Evolutionary conservation across 2,113 vertebrate genomes (phyloP), one percentile per base, ranked within the genome.

Genomic region (Hydropotes inermis): DNA sequence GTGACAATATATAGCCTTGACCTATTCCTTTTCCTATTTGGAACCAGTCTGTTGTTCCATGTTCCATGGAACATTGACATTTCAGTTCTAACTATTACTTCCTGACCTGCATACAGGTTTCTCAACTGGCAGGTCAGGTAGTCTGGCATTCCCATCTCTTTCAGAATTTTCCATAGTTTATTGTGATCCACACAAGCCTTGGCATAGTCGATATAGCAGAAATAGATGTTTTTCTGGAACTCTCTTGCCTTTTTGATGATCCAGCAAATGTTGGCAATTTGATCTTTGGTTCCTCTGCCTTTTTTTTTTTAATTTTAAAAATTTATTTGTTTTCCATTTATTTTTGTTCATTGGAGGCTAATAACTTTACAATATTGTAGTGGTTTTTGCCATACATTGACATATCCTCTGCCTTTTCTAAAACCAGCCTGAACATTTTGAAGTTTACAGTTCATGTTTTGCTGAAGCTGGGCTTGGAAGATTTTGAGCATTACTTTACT

Each of bases 21-120:
- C 0, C 0, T 19, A 36, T 0, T 21, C 17, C 64, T 67, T 67
- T 67, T 67, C 17, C 17, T 67, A 5, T 67, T 21, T 36, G 64
- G 33, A 67, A 67, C 17, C 64, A 36, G 64, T 36, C 64, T 67
- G 33, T 67, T 36, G 33, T 67, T 67, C 33, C 33, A 5, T 2
- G 33, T 67, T n/a, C 47, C 47, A 14, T 50, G 47, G 47, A 50
- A 50, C 47, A 50, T 14, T 50, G 47, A 50, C 47, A 50, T 50
- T 50, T 50, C 33, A 67, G 33, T 21, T 21, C 33, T 36, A 36
- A 67, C 16, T 36, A 1, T 67, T 36, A 9, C 17, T 67, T 67
- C 17, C 17, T 36, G 2, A 67, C 33, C 17, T 67, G 17, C 64
- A 21, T 11, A 67, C 8, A 67, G 8, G 8, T 36, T 67, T 67